Base-by-base conservation (phyloP, 2,888 invertebrate genomes). In the Augiades crinisus region DNA sequence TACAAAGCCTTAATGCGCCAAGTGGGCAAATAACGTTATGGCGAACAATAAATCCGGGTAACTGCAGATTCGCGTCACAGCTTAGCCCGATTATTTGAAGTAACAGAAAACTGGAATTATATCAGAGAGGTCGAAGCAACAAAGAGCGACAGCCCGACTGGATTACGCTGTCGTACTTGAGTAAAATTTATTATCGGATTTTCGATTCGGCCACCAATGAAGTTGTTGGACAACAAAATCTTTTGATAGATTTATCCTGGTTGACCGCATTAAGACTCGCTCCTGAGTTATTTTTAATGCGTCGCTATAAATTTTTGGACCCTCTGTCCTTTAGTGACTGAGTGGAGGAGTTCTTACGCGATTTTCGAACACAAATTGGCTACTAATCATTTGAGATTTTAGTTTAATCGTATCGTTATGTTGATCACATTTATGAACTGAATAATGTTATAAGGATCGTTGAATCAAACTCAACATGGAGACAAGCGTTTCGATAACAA, bases 131-230 rank as follows among this genome's bases (percentile, higher is more conserved):
- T 80, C 78, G 82, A 74, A 74, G 74, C 81, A 85, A 87, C 85
- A 87, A 87, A 87, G 86, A 82, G 67, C 81, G 80, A 78, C 84
- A 81, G 78, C 69, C 79, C 83, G 85, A 77, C 84, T 83, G 88
- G 88, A 85, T 89, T 88, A 88, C 86, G 78, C 86, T 86, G 88
- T 88, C 88, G 85, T 82, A 79, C 82, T 86, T 85, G 86, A 87
- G 87, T 87, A 80, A 86, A 87, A 89, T 89, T 89, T 89, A 89
- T 89, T 86, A 85, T 88, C 81, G 86, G 88, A 88, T 88, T 89
- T 87, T 87, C 87, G 86, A 85, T 86, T 86, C 84, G 88, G 87
- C 88, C 88, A 89, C 88, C 88, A 87, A 89, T 89, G 88, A 88
- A 86, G 88, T 86, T 88, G 88, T 89, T 84, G 85, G 86, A 87